Evolutionary conservation across 2,888 invertebrate species (phyloP), one percentile per base, ranked within the genome.

Genomic region (Parnassius smintheus): DNA sequence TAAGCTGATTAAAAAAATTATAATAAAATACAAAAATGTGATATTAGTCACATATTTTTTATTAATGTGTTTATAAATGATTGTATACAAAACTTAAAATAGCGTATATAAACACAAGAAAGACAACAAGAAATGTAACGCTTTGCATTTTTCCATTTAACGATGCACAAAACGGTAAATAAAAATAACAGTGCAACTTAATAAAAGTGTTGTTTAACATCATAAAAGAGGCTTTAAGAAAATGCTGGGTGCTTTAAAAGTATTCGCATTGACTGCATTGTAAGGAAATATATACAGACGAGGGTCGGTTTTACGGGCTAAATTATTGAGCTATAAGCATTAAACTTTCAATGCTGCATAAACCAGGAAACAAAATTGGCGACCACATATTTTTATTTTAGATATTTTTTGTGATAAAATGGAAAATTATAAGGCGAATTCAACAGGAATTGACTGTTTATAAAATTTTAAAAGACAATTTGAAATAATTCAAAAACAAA

Each of bases 271-370:
- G 81, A 80, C 84, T 87, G 85, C 85, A 87, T 86, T 84, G 82
- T 77, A 79, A 72, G 77, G 72, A 75, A 82, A 79, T 77, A 76
- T 80, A 78, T 81, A 79, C 73, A 77, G 71, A 72, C 78, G 79
- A 77, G 78, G 81, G 82, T 78, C 81, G 76, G 72, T 78, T 81
- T 86, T 88, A 87, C 88, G 78, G 83, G 74, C 87, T 78, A 82
- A 85, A 87, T 85, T 88, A 88, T 88, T 87, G 83, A 80, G 84
- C 85, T 73, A 86, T 88, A 88, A 88, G 86, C 85, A 85, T 87
- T 88, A 86, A 87, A 85, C 76, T 79, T 81, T 75, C 72, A 76
- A 77, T 81, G 81, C 76, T 84, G 83, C 85, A 82, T 86, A 85
- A 84, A 81, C 80, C 79, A 76, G 83, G 77, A 82, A 83, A 86